A percentile compares a stretch with the other conserved stretches of the same genome.
phyloP scores from a whole-genome alignment of 2,888 invertebrate species.

The Julus scandinavius region DNA sequence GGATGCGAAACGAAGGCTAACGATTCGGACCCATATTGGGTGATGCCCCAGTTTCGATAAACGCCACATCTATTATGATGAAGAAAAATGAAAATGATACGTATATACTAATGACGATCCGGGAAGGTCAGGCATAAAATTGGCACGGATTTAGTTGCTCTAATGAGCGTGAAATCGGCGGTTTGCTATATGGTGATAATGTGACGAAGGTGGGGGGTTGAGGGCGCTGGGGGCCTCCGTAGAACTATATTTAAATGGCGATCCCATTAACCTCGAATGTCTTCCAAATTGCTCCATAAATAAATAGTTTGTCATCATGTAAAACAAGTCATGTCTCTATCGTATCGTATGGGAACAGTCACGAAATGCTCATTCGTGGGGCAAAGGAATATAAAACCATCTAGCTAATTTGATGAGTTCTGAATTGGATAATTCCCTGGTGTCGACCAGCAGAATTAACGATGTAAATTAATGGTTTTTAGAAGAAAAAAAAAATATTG shows the following conservation, averaged over 20 bases:
- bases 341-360: not conserved
- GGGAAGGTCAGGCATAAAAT: slow-evolving; percentile 43
- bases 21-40: slow-evolving; percentile 17
- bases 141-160: slow-evolving; percentile 30
- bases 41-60: slow-evolving; percentile 13
- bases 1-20: slow-evolving; percentile 39
- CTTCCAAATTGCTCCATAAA: slow-evolving; percentile 21
- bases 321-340: slow-evolving; percentile 3
- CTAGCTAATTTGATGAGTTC: not conserved
- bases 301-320: slow-evolving; percentile 8
- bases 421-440: slow-evolving; percentile 30
- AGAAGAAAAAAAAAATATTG: not conserved
- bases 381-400: not conserved
- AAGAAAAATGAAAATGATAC: slow-evolving; percentile 19
- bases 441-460: not conserved
- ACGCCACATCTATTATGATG: not conserved
- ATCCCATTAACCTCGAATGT: slow-evolving; percentile 21
- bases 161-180: slow-evolving; percentile 38
- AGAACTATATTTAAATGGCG: slow-evolving; percentile 25
- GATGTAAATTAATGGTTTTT: slow-evolving; percentile 6
- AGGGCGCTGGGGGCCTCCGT: not conserved
- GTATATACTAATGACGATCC: slow-evolving; percentile 8
- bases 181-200: slow-evolving; percentile 12
- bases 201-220: not conserved
- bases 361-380: not conserved